Conservation (phyloP, 2,888 invertebrate genomes). For the Zhuqinia jingwanae region DNA sequence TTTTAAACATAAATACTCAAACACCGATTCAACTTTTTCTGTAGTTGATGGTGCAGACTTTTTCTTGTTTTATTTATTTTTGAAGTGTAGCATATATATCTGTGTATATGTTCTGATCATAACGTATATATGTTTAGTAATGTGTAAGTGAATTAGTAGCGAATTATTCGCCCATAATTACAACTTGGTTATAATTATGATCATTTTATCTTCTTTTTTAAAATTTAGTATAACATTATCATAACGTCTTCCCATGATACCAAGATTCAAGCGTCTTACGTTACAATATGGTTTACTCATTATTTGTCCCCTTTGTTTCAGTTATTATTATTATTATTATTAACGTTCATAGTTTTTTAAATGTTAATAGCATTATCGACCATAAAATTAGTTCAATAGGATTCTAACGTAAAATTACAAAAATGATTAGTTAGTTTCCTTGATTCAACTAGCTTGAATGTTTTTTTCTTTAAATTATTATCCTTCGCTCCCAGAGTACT, state of each 20-base stretch:
- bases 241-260: slow-evolving; percentile 74
- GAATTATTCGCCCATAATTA: neutral
- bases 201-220: slow-evolving; percentile 34
- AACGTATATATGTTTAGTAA: neutral
- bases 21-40: slow-evolving; percentile 41
- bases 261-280: slow-evolving; percentile 74
- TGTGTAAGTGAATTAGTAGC: slow-evolving; percentile 49
- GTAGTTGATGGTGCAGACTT: slow-evolving; percentile 48
- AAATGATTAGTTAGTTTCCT: slow-evolving; percentile 70
- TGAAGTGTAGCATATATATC: neutral
- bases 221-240: slow-evolving; percentile 56
- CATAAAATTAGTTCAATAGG: neutral
- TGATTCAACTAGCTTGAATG: slow-evolving; percentile 68
- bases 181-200: slow-evolving; percentile 25
- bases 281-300: slow-evolving; percentile 74
- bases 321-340: slow-evolving; percentile 57
- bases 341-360: slow-evolving; percentile 4
- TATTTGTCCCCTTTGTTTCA: slow-evolving; percentile 74
- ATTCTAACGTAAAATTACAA: slow-evolving; percentile 25
- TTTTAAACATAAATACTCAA: too few relatives aligned
- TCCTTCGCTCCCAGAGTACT: neutral
- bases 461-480: slow-evolving; percentile 11
- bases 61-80: neutral
- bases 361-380: neutral
- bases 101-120: slow-evolving; percentile 30